These are phyloP conservation scores for Alcedo atthis DNA, from an alignment of 2,797 vertebrate genomes.

Conservation along the genomic window DNA sequence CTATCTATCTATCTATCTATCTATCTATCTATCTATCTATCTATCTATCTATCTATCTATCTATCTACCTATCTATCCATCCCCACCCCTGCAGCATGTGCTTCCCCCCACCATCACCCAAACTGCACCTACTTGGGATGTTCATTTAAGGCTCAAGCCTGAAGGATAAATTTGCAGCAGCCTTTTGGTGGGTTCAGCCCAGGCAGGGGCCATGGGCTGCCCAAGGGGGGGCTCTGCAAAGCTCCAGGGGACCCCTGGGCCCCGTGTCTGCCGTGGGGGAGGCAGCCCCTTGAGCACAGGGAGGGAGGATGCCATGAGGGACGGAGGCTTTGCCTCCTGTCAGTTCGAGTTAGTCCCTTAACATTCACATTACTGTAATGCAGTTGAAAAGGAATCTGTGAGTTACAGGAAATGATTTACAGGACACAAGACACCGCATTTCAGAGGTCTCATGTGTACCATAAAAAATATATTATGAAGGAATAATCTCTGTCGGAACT, in stretches of 20 bases:
- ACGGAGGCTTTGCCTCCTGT: background rate
- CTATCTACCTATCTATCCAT: rapidly evolving
- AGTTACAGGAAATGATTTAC: constrained; percentile 74
- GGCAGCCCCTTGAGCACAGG: background rate
- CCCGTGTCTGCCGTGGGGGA: rapidly evolving
- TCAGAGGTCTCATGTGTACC: constrained; percentile 74
- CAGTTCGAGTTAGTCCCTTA: constrained; percentile 7
- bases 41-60: too few relatives aligned
- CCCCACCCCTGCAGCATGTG: background rate
- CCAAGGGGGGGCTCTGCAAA: rapidly evolving
- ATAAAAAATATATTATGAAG: constrained; percentile 77
- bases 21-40: too few relatives aligned
- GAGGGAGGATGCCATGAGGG: background rate
- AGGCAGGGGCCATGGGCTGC: rapidly evolving
- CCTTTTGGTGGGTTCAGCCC: background rate
- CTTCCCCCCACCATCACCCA: background rate
- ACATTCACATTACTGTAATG: constrained; percentile 38
- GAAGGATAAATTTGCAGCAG: background rate
- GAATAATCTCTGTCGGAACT: constrained; percentile 70
- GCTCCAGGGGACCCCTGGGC: background rate
- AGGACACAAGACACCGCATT: constrained; percentile 72
- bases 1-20: too few relatives aligned
- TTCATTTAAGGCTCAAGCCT: background rate
- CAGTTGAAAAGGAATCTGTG: constrained; percentile 58
- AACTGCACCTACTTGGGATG: background rate